A percentile compares a stretch with the other conserved stretches of the same genome.
phyloP scores from a whole-genome alignment of 2,888 invertebrate species.

The Lottia scabra region DNA sequence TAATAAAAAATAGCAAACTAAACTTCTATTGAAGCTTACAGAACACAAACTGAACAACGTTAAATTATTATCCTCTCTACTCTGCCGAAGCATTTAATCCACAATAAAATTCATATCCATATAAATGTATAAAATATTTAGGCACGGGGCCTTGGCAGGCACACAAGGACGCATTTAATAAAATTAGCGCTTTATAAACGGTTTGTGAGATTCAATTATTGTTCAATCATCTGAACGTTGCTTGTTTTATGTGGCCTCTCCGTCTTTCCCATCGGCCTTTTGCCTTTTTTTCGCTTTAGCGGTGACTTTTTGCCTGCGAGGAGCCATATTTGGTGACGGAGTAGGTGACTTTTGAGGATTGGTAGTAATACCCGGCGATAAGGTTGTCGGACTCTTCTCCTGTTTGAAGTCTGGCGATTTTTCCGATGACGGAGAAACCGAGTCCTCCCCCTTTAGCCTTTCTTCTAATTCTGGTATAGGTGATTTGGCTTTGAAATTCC shows the following conservation, averaged over 20 bases:
- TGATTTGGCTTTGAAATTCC: conserved; percentile 22
- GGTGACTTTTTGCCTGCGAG: conserved; percentile 51
- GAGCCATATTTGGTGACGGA: conserved; percentile 39
- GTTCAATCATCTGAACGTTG: no score
- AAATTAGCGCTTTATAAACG: no score
- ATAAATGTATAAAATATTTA: no score
- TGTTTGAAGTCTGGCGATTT: conserved; percentile 11
- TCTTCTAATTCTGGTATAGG: conserved; percentile 5
- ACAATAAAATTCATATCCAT: no score
- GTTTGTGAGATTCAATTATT: no score
- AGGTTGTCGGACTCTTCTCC: background rate
- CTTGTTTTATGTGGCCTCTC: conserved; percentile 10
- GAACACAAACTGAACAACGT: no score
- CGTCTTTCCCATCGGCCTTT: conserved; percentile 43
- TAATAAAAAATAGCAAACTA: no score
- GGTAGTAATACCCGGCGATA: background rate
- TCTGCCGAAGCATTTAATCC: no score
- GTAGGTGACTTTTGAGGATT: background rate
- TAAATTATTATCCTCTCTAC: no score
- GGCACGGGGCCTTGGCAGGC: no score
- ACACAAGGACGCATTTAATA: no score
- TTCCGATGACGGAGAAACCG: background rate
- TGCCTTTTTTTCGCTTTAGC: conserved; percentile 60
- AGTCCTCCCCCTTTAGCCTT: background rate
- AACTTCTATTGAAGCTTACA: no score